Base-by-base conservation (phyloP, 1,140 invertebrate genomes). In the Drosophila oshimai region DNA sequence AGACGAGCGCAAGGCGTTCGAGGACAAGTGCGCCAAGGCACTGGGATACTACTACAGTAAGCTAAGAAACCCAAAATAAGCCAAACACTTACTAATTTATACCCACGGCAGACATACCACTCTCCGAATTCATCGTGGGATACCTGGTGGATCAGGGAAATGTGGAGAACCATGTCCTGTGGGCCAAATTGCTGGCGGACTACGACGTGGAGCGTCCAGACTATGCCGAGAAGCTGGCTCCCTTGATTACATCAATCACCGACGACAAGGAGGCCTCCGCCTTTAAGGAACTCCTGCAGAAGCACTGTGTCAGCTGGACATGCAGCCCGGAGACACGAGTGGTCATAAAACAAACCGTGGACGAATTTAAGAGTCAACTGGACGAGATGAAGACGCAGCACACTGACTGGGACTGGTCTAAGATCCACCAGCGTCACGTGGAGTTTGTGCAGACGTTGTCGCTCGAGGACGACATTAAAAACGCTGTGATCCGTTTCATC, bases 121-220 rank as follows among this genome's bases (percentile, higher is more conserved):
- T 83, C 15, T 57, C 69, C 5, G 69, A 74, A 0, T 84, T 62
- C 20, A 17, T 84, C 5, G 36, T 78, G 0, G 28, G 20, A 1
- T 24, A 54, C 26, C 44, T 83, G 9, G 13, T 44, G 6, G 33
- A 67, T 5, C 36, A 45, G 13, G 44, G 20, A 0, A n/a, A 49
- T 2, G 31, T 54, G 10, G 20, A 46, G 0, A 49, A 62, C 10
- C 28, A 34, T 2, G 1, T 31, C 7, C 26, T 87, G 6, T 84
- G 80, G 71, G 39, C 31, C 0, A 72, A 72, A 2, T 6, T 84
- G 13, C 6, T 83, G n/a, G 41, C 69, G 4, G 79, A 83, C 17
- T 83, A 83, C 33, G 44, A 72, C 1, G 10, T 83, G 0, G 74
- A 78, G 24, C 69, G 74, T n/a, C 34, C 31, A 0, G 64, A 83